Evolutionary conservation across 1,140 invertebrate species (phyloP).

Genomic region (Zaprionus nigranus): DNA sequence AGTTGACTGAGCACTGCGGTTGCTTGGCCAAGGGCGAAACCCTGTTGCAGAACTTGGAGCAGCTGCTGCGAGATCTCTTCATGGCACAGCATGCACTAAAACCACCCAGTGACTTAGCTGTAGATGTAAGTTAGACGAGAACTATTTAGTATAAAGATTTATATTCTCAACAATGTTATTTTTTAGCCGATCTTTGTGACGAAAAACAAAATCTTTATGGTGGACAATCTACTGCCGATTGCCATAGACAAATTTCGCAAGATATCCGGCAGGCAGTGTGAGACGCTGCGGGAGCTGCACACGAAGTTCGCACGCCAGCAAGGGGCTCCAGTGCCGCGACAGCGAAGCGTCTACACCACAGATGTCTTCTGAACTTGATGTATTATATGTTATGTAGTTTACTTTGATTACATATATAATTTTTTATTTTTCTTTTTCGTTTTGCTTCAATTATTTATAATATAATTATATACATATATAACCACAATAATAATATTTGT

Average conservation of each 20-base stretch:
- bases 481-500: conserved; percentile 84
- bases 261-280: conserved; percentile 69
- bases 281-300: conserved; percentile 59
- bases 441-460: conserved; percentile 84
- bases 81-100: conserved; percentile 75
- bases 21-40: conserved; percentile 76
- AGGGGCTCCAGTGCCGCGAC: conserved; percentile 75
- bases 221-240: conserved; percentile 77
- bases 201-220: conserved; percentile 80
- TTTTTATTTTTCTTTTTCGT: conserved; percentile 77
- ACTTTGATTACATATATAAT: conserved; percentile 83
- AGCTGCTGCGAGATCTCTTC: conserved; percentile 72
- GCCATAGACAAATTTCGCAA: conserved; percentile 76
- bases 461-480: conserved; percentile 85
- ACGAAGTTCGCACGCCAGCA: conserved; percentile 70
- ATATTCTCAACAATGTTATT: neutral
- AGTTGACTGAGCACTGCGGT: conserved; percentile 76
- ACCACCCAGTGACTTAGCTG: conserved; percentile 69
- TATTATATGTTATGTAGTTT: conserved; percentile 20
- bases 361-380: conserved; percentile 68
- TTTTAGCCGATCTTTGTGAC: conserved; percentile 81
- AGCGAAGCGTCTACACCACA: conserved; percentile 81
- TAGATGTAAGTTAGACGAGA: conserved; percentile 68
- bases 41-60: conserved; percentile 67
- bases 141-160: neutral